phyloP scores from a whole-genome alignment of 1,140 invertebrate genomes.

The Eciton burchellii region DNA sequence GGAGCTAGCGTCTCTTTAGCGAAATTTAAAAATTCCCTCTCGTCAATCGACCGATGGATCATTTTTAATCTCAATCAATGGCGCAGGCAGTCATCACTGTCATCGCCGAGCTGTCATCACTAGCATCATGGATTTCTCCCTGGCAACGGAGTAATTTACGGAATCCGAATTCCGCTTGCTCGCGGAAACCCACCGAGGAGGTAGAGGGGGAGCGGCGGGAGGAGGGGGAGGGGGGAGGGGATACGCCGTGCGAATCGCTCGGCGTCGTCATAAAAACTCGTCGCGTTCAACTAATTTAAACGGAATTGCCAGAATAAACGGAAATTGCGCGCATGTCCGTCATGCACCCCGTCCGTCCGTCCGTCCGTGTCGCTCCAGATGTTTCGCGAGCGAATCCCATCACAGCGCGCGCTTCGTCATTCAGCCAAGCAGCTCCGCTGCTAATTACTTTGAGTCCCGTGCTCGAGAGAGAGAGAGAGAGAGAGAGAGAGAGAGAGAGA shows the following conservation, averaged over 20 bases:
- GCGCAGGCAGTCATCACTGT: no score
- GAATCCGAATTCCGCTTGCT: slow-evolving; percentile 77
- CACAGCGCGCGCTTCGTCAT: slow-evolving; percentile 58
- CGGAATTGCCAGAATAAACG: slow-evolving; percentile 84
- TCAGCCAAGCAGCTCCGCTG: slow-evolving; percentile 61
- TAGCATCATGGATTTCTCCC: slow-evolving; percentile 67
- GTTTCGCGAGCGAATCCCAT: slow-evolving; percentile 81
- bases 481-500: no score
- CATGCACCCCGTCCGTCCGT: slow-evolving; percentile 77
- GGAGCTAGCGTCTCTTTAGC: no score
- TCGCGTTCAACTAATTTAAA: slow-evolving; percentile 82
- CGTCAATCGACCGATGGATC: not conserved
- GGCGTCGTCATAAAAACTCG: slow-evolving; percentile 81
- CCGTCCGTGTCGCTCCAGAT: slow-evolving; percentile 79
- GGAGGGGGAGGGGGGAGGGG: slow-evolving; percentile 66
- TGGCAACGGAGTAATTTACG: slow-evolving; percentile 70
- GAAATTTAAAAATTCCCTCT: slow-evolving; percentile 26
- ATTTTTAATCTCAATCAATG: slow-evolving; percentile 28
- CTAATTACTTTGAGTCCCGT: slow-evolving; percentile 67
- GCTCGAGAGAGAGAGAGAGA: no score
- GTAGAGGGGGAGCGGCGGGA: no score
- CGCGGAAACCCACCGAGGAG: no score
- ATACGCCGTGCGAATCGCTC: slow-evolving; percentile 82
- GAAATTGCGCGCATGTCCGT: no score
- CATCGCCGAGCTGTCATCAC: no score